Conservation (phyloP, 2,888 invertebrate species). For the Drosophila lacicola region DNA sequence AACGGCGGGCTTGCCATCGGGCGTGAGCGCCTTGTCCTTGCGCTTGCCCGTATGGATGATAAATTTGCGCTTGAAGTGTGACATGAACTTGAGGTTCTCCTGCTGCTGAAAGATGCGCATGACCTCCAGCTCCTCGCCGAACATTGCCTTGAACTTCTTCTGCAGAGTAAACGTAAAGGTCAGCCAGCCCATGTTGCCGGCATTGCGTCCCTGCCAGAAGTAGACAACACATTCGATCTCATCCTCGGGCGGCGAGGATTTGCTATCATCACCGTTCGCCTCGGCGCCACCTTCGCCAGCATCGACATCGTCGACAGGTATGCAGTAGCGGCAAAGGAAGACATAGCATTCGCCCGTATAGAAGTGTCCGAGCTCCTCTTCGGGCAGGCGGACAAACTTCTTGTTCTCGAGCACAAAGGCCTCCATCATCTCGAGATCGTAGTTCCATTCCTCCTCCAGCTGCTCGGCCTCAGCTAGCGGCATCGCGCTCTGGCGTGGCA, state of each 20-base stretch:
- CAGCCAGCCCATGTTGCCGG: slow-evolving; percentile 99
- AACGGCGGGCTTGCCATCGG: slow-evolving; percentile 87
- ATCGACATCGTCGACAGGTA: slow-evolving; percentile 86
- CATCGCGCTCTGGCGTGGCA: slow-evolving; percentile 96
- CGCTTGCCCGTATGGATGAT: slow-evolving; percentile 95
- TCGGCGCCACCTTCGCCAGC: slow-evolving; percentile 14
- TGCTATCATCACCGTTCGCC: slow-evolving; percentile 67
- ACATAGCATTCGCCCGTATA: slow-evolving; percentile 98
- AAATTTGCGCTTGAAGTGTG: slow-evolving; percentile 97
- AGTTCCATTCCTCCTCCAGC: slow-evolving; percentile 98
- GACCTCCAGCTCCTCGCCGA: slow-evolving; percentile 96
- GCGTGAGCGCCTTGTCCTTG: slow-evolving; percentile 85
- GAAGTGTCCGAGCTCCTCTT: slow-evolving; percentile 96
- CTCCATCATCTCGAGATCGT: slow-evolving; percentile 99
- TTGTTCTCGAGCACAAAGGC: slow-evolving; percentile 98
- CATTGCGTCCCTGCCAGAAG: slow-evolving; percentile 99
- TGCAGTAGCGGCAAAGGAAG: slow-evolving; percentile 98
- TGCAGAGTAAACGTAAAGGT: slow-evolving; percentile 98
- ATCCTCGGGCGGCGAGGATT: slow-evolving; percentile 79
- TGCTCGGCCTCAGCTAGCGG: slow-evolving; percentile 92
- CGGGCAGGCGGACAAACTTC: slow-evolving; percentile 98
- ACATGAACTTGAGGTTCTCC: slow-evolving; percentile 98
- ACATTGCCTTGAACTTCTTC: slow-evolving; percentile 95
- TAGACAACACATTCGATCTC: slow-evolving; percentile 97
- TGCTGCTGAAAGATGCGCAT: slow-evolving; percentile 99